A percentile compares a stretch with the other conserved stretches of the same genome.
Conservation (phyloP, 1,140 invertebrate species). For the Drusus annulatus region DNA sequence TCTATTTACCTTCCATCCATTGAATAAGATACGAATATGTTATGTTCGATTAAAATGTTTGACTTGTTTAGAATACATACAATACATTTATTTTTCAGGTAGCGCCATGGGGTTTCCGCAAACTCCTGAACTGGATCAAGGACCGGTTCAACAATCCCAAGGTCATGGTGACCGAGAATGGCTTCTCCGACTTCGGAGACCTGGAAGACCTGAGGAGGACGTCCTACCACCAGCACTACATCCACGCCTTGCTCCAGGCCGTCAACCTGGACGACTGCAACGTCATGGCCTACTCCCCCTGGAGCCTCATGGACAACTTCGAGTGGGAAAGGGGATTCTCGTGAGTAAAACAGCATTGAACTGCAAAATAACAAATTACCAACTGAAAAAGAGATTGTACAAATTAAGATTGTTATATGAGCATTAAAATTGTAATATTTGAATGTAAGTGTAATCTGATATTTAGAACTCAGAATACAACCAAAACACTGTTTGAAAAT, state of each 20-base stretch:
- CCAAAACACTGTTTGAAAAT: too few relatives aligned
- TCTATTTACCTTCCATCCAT: too few relatives aligned
- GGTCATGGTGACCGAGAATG: slow-evolving; percentile 78
- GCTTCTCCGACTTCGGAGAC: slow-evolving; percentile 71
- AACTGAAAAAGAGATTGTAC: too few relatives aligned
- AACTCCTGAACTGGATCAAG: slow-evolving; percentile 72
- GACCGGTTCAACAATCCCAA: slow-evolving; percentile 72
- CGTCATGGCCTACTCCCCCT: slow-evolving; percentile 76
- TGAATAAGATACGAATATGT: too few relatives aligned
- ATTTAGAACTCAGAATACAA: too few relatives aligned
- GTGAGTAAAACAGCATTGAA: slow-evolving; percentile 69
- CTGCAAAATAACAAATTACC: too few relatives aligned
- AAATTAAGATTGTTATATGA: too few relatives aligned
- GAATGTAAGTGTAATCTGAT: too few relatives aligned
- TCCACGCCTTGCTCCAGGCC: slow-evolving; percentile 75
- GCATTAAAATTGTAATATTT: too few relatives aligned
- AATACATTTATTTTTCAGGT: slow-evolving; percentile 51
- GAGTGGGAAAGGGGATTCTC: slow-evolving; percentile 76
- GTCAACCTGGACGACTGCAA: slow-evolving; percentile 73
- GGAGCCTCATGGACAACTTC: slow-evolving; percentile 82
- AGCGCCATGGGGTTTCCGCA: slow-evolving; percentile 56
- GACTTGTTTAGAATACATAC: too few relatives aligned
- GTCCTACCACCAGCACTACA: slow-evolving; percentile 69
- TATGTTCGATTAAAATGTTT: too few relatives aligned
- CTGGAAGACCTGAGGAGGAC: slow-evolving; percentile 70